Percentiles rank a stretch among this genome's conserved stretches.
phyloP scores from a whole-genome alignment of 1,140 invertebrate species.

The Scaptomyza hsui region DNA sequence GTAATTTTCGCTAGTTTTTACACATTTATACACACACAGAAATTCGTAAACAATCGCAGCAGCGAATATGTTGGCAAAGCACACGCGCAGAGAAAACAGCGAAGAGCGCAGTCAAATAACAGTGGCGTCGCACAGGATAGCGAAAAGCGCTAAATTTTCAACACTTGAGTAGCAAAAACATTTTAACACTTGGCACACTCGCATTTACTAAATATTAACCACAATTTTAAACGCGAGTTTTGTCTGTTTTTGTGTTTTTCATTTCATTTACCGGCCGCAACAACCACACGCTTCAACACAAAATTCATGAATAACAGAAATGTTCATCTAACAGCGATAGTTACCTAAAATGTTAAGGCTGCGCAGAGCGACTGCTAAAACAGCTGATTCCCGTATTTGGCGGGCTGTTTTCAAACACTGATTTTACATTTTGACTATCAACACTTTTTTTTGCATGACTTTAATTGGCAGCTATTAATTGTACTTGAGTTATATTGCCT shows the following conservation, averaged over 20 bases:
- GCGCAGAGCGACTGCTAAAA: slow-evolving; percentile 6
- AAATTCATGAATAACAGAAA: slow-evolving; percentile 50
- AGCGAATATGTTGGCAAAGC: slow-evolving; percentile 47
- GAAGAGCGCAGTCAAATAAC: slow-evolving; percentile 41
- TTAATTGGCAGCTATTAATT: not conserved
- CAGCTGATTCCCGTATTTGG: slow-evolving; percentile 23
- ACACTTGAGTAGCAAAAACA: slow-evolving; percentile 10
- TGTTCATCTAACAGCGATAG: slow-evolving; percentile 26
- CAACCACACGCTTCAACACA: slow-evolving; percentile 51
- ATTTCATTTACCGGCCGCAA: slow-evolving; percentile 44
- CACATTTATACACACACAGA: slow-evolving; percentile 64
- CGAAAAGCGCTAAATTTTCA: slow-evolving; percentile 20
- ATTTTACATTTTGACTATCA: not conserved
- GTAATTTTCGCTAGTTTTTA: slow-evolving; percentile 48
- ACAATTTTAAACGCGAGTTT: slow-evolving; percentile 32
- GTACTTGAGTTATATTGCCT: too few relatives aligned
- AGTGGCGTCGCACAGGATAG: slow-evolving; percentile 35
- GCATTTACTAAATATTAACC: slow-evolving; percentile 23
- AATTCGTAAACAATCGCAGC: slow-evolving; percentile 72
- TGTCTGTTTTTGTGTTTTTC: slow-evolving; percentile 31
- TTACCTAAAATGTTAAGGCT: slow-evolving; percentile 24
- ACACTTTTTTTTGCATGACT: not conserved
- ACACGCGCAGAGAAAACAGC: slow-evolving; percentile 49
- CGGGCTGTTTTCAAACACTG: slow-evolving; percentile 15
- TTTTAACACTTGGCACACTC: slow-evolving; percentile 4